A percentile compares a stretch with the other conserved stretches of the same genome.
Conservation (phyloP, 2,797 vertebrate genomes). For the Sebastes miniatus region DNA sequence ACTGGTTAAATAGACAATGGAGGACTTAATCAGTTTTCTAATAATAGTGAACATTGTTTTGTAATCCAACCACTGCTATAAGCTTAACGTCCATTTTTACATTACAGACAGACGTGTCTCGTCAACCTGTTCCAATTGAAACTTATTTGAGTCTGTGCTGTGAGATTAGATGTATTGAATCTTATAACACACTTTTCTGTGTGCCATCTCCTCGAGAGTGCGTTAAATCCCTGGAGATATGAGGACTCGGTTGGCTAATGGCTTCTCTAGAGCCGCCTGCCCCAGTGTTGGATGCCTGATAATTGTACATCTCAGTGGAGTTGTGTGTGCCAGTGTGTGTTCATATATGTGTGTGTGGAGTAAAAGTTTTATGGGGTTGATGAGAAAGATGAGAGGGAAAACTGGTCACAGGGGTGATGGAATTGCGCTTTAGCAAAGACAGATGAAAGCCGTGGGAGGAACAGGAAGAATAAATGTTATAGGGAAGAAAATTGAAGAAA, state of each 20-base stretch:
- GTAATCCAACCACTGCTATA: neutral
- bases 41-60: conserved; percentile 9
- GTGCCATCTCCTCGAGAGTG: conserved; percentile 27
- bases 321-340: conserved; percentile 1
- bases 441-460: conserved; percentile 10
- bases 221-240: conserved; percentile 34
- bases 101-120: neutral
- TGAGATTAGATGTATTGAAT: conserved; percentile 25
- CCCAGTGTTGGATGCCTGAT: conserved; percentile 24
- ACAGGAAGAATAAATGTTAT: neutral
- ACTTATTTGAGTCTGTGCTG: neutral
- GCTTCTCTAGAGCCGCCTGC: conserved; percentile 31
- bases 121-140: neutral
- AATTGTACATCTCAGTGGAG: conserved; percentile 44
- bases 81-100: neutral
- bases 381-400: conserved; percentile 3
- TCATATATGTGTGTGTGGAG: conserved; percentile 6
- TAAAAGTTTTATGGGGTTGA: neutral
- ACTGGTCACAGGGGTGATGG: neutral
- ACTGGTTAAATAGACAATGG: conserved; percentile 8
- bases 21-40: conserved; percentile 21
- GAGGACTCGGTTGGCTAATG: conserved; percentile 45
- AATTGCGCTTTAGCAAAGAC: conserved; percentile 13
- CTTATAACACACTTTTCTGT: conserved; percentile 4
- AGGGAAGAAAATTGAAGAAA: neutral